phyloP scores from a whole-genome alignment of 2,797 vertebrate genomes.

The Falco columbarius region DNA sequence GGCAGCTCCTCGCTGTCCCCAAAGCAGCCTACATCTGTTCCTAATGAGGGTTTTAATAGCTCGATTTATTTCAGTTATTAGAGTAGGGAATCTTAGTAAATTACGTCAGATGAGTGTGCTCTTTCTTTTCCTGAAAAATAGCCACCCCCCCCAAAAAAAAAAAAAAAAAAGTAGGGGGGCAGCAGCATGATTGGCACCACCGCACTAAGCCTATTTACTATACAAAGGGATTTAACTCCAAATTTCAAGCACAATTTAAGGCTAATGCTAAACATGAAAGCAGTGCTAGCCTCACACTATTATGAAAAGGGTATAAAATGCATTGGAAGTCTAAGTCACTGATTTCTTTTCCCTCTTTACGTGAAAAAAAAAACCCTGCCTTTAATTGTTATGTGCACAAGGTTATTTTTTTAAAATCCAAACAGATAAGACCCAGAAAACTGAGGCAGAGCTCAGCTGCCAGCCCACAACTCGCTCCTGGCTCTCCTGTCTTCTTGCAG shows the following conservation, averaged over 20 bases:
- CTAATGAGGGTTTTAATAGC: background rate
- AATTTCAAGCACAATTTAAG: background rate
- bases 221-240: background rate
- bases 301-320: background rate
- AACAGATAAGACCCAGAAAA: background rate
- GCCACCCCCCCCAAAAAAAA: background rate
- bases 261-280: background rate
- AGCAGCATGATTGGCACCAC: background rate
- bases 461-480: background rate
- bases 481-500: background rate
- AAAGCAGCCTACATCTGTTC: background rate
- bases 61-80: background rate
- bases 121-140: slow-evolving; percentile 10
- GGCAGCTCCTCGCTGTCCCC: background rate
- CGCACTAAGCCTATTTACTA: background rate
- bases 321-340: background rate
- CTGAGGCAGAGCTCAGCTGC: background rate
- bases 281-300: background rate
- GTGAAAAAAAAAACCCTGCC: background rate
- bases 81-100: background rate
- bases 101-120: background rate
- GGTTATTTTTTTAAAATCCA: background rate
- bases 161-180: background rate
- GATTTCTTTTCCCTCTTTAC: background rate
- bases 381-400: rapidly evolving